Evolutionary conservation across 2,888 invertebrate genomes (phyloP), one percentile per base, ranked within the genome.

Genomic region (Xanthia icteritia): DNA sequence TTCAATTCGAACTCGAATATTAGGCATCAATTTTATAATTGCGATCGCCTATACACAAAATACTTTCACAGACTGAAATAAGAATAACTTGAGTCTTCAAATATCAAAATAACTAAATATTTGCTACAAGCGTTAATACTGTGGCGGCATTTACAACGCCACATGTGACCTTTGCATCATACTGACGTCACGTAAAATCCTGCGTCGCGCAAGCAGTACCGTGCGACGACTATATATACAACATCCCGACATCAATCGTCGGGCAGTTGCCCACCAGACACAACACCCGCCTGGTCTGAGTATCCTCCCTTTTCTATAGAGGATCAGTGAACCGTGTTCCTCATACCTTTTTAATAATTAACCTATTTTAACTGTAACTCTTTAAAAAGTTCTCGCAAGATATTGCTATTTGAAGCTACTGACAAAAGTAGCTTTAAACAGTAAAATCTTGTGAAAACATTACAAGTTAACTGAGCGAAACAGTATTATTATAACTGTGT

Each of bases 391-490:
- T 56, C 56, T n/a, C n/a, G n/a, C 56, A 56, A 58, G 27, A 17
- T 60, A 20, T 31, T 20, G 15, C 27, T 9, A 31, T 60, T 31
- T 9, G 9, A 31, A 31, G 9, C 31, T 20, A 9, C 5, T 60
- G 17, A 31, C 11, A 31, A 31, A 61, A 31, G 2, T 20, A 31
- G 2, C 5, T 36, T 23, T 23, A 48, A 31, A 20, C 31, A 48
- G 27, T 58, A 70, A 70, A 77, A 63, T 64, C 48, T 64, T 39
- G 20, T 5, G 27, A 77, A 39, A 70, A 56, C 56, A 17, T 15
- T 42, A 8, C 8, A 31, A 58, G 4, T 58, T 64, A 77, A 77
- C 56, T 70, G 39, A 20, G 77, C 56, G 71, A 31, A 70, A 71
- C 77, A 77, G 20, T 20, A 70, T 20, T 9, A 31, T 31, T 31